phyloP scores from a whole-genome alignment of 1,140 invertebrate genomes.

The Notospermus geniculatus region DNA sequence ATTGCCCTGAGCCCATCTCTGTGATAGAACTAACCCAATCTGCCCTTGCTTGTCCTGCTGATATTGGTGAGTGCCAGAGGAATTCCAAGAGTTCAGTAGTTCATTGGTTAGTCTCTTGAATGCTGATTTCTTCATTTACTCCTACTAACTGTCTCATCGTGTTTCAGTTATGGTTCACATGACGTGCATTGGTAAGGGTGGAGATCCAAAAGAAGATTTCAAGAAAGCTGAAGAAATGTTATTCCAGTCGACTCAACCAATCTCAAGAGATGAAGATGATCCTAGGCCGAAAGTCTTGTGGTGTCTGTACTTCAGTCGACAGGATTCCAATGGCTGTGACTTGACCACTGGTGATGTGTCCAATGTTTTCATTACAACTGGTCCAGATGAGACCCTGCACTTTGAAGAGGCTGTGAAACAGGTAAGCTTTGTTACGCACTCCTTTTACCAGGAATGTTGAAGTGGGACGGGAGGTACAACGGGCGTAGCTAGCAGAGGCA shows the following conservation, averaged over 20 bases:
- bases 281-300: constrained; percentile 70
- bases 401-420: constrained; percentile 76
- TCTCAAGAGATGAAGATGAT: constrained; percentile 15
- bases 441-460: too few species aligned
- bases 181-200: constrained; percentile 56
- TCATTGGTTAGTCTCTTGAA: too few species aligned
- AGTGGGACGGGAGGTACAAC: too few species aligned
- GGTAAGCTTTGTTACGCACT: too few species aligned
- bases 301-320: constrained; percentile 75
- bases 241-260: constrained; percentile 36
- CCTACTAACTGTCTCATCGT: too few species aligned
- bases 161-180: constrained; percentile 71
- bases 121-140: constrained; percentile 14
- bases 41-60: constrained; percentile 75
- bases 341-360: constrained; percentile 14
- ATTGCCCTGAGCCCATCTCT: constrained; percentile 62
- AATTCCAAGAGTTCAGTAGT: too few species aligned
- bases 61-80: constrained; percentile 72
- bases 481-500: too few species aligned
- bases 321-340: constrained; percentile 9
- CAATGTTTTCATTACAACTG: constrained; percentile 59
- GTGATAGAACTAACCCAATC: constrained; percentile 80
- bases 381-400: constrained; percentile 76
- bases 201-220: constrained; percentile 64
- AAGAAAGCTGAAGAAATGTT: constrained; percentile 56